phyloP scores from a whole-genome alignment of 1,140 invertebrate genomes.

The Lepidotrigona ventralis region DNA sequence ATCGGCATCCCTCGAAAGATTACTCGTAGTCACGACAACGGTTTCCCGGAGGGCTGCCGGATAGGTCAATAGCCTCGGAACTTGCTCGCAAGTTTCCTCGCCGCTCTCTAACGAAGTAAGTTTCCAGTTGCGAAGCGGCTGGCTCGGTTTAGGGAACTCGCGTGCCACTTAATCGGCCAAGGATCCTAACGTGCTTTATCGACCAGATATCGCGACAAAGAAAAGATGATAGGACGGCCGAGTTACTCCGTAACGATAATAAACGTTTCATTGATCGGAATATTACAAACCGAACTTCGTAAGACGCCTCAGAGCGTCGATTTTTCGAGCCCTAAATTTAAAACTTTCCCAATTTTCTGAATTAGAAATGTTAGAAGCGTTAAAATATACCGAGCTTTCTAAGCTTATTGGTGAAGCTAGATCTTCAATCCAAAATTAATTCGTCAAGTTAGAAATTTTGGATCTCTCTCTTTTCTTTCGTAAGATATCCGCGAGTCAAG shows the following conservation, averaged over 20 bases:
- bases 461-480: too few relatives aligned
- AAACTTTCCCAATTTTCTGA: too few relatives aligned
- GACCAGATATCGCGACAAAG: slow-evolving; percentile 11
- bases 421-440: too few relatives aligned
- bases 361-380: too few relatives aligned
- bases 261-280: background rate
- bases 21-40: slow-evolving; percentile 33
- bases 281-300: background rate
- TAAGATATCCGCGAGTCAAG: too few relatives aligned
- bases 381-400: too few relatives aligned
- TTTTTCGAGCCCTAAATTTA: too few relatives aligned
- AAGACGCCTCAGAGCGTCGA: too few relatives aligned
- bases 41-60: slow-evolving; percentile 28
- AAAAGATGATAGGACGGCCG: background rate
- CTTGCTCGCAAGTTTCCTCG: slow-evolving; percentile 58
- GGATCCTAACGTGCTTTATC: slow-evolving; percentile 35
- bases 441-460: too few relatives aligned
- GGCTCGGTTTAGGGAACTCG: slow-evolving; percentile 14
- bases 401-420: too few relatives aligned
- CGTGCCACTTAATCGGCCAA: slow-evolving; percentile 55
- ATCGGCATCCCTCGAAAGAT: slow-evolving; percentile 45
- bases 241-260: background rate
- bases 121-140: slow-evolving; percentile 66
- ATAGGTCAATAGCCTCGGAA: slow-evolving; percentile 59
- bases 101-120: slow-evolving; percentile 65